Percentiles rank a stretch among this genome's conserved stretches.
Evolutionary conservation across 2,888 invertebrate species (phyloP).

Genomic region (Limnephilus marmoratus): DNA sequence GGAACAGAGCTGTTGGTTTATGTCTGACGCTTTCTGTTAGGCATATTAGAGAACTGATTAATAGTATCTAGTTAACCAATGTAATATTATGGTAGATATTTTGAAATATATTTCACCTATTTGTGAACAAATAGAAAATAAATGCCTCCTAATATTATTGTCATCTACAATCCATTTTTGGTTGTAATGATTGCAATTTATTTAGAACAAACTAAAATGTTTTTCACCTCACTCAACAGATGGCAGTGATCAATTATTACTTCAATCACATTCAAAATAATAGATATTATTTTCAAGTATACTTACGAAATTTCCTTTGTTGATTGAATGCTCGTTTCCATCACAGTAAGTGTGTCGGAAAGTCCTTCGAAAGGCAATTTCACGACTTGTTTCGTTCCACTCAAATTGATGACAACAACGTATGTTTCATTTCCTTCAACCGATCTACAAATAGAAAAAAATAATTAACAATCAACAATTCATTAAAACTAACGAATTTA

Average conservation of each 20-base stretch:
- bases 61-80: background rate
- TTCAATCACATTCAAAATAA: conserved; percentile 32
- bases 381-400: conserved; percentile 74
- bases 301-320: conserved; percentile 75
- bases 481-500: background rate
- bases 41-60: background rate
- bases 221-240: background rate
- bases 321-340: conserved; percentile 76
- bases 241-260: background rate
- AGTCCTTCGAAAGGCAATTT: conserved; percentile 77
- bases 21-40: background rate
- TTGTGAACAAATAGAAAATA: background rate
- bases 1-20: background rate
- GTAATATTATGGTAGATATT: background rate
- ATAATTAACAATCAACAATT: background rate
- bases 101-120: background rate
- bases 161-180: background rate
- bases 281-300: background rate
- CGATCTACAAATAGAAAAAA: conserved; percentile 66
- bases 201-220: background rate
- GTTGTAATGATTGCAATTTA: background rate
- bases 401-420: conserved; percentile 79
- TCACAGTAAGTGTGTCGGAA: conserved; percentile 72
- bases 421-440: conserved; percentile 67
- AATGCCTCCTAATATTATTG: background rate